Base-by-base conservation (phyloP, 2,113 vertebrate species). In the Chaetura pelagica region DNA sequence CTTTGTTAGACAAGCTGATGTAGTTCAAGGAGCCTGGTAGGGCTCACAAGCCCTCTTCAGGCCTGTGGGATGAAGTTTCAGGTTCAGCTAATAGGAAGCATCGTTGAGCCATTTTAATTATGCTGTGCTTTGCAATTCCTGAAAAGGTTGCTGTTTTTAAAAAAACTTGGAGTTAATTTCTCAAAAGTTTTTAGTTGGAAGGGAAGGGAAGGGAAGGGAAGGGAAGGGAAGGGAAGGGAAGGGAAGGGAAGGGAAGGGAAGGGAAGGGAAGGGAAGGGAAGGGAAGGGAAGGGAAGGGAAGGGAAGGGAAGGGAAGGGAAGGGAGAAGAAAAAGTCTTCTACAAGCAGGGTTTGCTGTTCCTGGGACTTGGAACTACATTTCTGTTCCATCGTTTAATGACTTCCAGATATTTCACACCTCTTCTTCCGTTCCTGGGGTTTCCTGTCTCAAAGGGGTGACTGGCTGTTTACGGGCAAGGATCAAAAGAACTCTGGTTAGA, bases 371-470 rank as follows among this genome's bases (percentile, higher is more conserved):
- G 84, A 89, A 69, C 92, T 75, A 44, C 21, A 24, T 30, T 84
- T 93, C 61, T 89, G 61, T 48, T 69, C 20, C 17, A 0, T 24
- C 46, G 24, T 74, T 59, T 94, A 93, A 93, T 84, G 90, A 94
- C 61, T 93, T 87, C 87, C 92, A 93, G 94, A 79, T 68, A 82
- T 87, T 97, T 96, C 95, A 96, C 93, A 97, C 96, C 84, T 96
- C 91, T 92, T 79, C 59, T 89, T 86, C 80, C 24, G 22, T 72
- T 82, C 74, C 59, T 16, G 3, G 87, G 72, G 69, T 63, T 95
- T 95, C 84, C 93, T 91, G 57, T 82, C 90, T 96, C 66, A 3
- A 27, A 74, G 44, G 38, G 63, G 72, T 86, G 89, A 81, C 59
- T 83, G 54, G 62, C 72, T 92, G 86, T 69, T 89, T 80, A 74